Base-by-base conservation (phyloP, 2,113 vertebrate species). In the Paradoxurus hermaphroditus region DNA sequence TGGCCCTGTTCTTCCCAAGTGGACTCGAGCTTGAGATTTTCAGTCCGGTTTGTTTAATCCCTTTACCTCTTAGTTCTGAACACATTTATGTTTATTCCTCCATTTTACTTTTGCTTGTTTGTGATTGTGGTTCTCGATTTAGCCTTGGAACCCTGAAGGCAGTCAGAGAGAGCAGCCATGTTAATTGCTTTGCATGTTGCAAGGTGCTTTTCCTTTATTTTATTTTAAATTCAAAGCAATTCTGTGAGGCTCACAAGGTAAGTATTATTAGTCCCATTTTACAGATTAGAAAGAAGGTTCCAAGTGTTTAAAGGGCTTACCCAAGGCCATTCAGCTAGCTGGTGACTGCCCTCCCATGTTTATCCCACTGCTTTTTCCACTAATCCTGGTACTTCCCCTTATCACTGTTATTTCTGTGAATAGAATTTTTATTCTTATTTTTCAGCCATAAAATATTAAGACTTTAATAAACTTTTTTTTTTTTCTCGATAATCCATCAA, bases 401-500 rank as follows among this genome's bases (percentile, higher is more conserved):
- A 91, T 51, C 39, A 67, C 7, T 91, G 44, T 62, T 86, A n/a
- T 86, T 73, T 65, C 62, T 84, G 13, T 68, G 49, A 90, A 78
- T 75, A 79, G 23, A 94, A 95, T 77, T 92, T 93, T 96, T 62
- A 91, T 92, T 90, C 67, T 46, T 83, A 36, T 77, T 95, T 94
- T 96, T 88, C 63, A 96, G 19, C 39, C 65, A 31, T 16, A 67
- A 95, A 93, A 87, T 70, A 85, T 15, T 29, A 67, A 96, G 56
- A 83, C 46, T 95, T 65, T 68, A 85, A 94, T 90, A 81, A 63
- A 68, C 25, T 3, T 21, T 56, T 56, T 3, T 21, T 56, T 56
- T 25, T 7, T 5, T 34, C 70, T 27, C 56, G 39, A 31, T 86
- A 88, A 94, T 87, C 39, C 1, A 44, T 94, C 1, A 1, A 51